These are phyloP conservation scores for Papilio polytes DNA, from an alignment of 1,140 invertebrate species.

Conservation along the genomic window DNA sequence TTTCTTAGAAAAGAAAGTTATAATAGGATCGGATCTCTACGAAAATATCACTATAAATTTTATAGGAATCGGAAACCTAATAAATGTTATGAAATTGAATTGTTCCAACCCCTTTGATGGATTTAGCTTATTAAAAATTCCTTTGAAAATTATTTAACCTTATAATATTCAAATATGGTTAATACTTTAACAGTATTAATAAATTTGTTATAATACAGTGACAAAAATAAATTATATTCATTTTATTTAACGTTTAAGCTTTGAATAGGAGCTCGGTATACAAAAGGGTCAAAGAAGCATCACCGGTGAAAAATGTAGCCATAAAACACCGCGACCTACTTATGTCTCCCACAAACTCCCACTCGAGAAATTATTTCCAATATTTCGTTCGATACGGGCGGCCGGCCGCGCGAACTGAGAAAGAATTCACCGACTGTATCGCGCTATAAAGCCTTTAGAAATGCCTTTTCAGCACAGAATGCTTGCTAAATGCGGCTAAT, in stretches of 20 bases:
- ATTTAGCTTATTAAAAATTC: background rate
- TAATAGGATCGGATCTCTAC: background rate
- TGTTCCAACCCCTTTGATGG: background rate
- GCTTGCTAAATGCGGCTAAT: constrained; percentile 32
- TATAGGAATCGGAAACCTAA: background rate
- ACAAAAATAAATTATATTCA: constrained; percentile 18
- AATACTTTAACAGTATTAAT: background rate
- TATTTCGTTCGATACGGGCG: constrained; percentile 53
- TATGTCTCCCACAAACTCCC: constrained; percentile 67
- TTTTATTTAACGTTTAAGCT: constrained; percentile 36
- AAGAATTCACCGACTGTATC: constrained; percentile 67
- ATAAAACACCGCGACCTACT: constrained; percentile 72
- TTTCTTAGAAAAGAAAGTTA: background rate
- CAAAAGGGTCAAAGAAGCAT: constrained; percentile 52
- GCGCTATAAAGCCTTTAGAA: constrained; percentile 41
- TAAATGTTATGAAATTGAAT: background rate
- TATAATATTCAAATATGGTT: background rate
- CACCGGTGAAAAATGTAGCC: constrained; percentile 55
- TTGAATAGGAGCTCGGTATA: constrained; percentile 46
- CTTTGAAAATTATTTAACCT: background rate
- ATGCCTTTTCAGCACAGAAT: constrained; percentile 10
- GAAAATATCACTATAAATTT: background rate
- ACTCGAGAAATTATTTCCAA: constrained; percentile 71
- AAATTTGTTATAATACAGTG: constrained; percentile 16
- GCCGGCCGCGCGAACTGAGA: constrained; percentile 60